Evolutionary conservation across 2,113 vertebrate species (phyloP).

Genomic region (Varanus komodoensis): DNA sequence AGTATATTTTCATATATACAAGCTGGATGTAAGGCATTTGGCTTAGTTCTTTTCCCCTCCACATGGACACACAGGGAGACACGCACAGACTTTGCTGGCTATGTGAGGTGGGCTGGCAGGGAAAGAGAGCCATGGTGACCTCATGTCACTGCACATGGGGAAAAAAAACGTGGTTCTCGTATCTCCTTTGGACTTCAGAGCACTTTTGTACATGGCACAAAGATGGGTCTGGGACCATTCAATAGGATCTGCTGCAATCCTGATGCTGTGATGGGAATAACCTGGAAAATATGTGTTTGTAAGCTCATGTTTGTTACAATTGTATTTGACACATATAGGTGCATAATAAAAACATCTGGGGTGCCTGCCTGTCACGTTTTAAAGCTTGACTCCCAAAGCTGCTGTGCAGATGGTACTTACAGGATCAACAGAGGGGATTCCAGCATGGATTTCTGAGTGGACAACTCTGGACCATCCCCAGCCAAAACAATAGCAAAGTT

Average conservation of each 20-base stretch:
- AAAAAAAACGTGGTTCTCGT: no score
- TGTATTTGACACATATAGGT: neutral
- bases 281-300: neutral
- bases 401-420: no score
- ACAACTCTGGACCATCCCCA: no score
- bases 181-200: neutral
- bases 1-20: neutral
- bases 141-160: neutral
- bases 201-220: neutral
- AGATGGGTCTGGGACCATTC: no score
- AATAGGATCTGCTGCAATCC: neutral
- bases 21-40: neutral
- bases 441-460: neutral
- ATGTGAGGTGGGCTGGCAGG: neutral
- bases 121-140: accelerated
- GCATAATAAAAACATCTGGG: neutral
- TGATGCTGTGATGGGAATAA: neutral
- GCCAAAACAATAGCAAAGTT: neutral
- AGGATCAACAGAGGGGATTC: neutral
- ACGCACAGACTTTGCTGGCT: neutral
- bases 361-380: neutral
- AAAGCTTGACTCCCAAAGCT: neutral
- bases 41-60: neutral
- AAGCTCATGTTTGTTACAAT: neutral
- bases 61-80: neutral